A percentile compares a stretch with the other conserved stretches of the same genome.
Evolutionary conservation across 2,888 invertebrate species (phyloP).

Genomic region (Orthosia gracilis): DNA sequence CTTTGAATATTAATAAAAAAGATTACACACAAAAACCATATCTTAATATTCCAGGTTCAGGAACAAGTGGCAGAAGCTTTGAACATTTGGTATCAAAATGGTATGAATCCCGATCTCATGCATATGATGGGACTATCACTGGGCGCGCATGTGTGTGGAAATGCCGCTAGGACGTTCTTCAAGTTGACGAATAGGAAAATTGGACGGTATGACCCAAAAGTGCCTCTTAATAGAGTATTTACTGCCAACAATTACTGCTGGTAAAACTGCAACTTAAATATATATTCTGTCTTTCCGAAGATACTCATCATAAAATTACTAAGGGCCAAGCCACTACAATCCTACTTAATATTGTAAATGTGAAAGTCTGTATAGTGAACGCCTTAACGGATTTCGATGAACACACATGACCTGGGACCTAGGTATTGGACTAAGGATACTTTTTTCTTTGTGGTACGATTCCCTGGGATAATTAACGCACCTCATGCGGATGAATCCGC

Average conservation of each 20-base stretch:
- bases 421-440: background rate
- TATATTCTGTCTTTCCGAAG: background rate
- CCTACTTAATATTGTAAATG: background rate
- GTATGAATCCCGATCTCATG: constrained; percentile 6
- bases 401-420: no score
- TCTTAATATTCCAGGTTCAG: constrained; percentile 9
- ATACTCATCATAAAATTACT: background rate
- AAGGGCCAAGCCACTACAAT: background rate
- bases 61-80: background rate
- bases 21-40: no score
- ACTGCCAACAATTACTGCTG: background rate
- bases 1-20: no score
- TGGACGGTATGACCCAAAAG: background rate
- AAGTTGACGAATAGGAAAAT: background rate
- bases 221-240: background rate
- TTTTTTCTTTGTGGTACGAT: no score
- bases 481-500: no score
- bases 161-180: background rate
- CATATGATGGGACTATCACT: constrained; percentile 10
- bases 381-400: no score
- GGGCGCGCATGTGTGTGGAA: constrained; percentile 13
- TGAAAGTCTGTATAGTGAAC: background rate
- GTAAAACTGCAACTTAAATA: background rate
- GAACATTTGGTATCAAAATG: background rate
- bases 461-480: no score